These are phyloP conservation scores for Melinopterus prodromus DNA, from an alignment of 2,888 invertebrate genomes.

Conservation along the genomic window DNA sequence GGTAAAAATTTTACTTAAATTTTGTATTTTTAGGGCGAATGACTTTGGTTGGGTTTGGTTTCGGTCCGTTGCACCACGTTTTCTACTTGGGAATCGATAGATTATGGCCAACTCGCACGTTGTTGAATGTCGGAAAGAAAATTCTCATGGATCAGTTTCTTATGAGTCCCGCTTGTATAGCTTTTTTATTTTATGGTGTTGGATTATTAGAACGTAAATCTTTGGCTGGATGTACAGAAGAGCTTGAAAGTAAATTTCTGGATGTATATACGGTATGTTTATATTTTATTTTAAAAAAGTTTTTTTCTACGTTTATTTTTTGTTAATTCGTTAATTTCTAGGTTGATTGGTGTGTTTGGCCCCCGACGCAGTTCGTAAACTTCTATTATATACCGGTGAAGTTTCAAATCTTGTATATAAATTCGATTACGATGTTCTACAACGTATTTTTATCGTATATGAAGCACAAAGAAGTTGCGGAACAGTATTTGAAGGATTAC, in stretches of 20 bases:
- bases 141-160: constrained; percentile 71
- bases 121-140: constrained; percentile 72
- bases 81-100: constrained; percentile 83
- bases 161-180: constrained; percentile 81
- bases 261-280: constrained; percentile 75
- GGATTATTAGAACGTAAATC: constrained; percentile 76
- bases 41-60: constrained; percentile 77
- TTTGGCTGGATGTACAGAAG: constrained; percentile 64
- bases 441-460: constrained; percentile 89
- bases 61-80: constrained; percentile 87
- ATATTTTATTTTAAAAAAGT: neutral
- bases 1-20: neutral
- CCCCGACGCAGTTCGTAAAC: constrained; percentile 90
- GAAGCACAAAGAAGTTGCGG: constrained; percentile 69
- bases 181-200: constrained; percentile 82
- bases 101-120: constrained; percentile 66
- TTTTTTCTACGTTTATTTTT: neutral
- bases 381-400: constrained; percentile 83
- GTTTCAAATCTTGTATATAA: constrained; percentile 89
- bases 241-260: constrained; percentile 74
- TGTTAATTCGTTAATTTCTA: constrained; percentile 54
- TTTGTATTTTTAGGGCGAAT: constrained; percentile 70
- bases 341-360: constrained; percentile 92
- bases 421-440: constrained; percentile 84
- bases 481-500: constrained; percentile 22